These are phyloP conservation scores for Balearica regulorum DNA, from an alignment of 2,797 vertebrate genomes.

Conservation along the genomic window DNA sequence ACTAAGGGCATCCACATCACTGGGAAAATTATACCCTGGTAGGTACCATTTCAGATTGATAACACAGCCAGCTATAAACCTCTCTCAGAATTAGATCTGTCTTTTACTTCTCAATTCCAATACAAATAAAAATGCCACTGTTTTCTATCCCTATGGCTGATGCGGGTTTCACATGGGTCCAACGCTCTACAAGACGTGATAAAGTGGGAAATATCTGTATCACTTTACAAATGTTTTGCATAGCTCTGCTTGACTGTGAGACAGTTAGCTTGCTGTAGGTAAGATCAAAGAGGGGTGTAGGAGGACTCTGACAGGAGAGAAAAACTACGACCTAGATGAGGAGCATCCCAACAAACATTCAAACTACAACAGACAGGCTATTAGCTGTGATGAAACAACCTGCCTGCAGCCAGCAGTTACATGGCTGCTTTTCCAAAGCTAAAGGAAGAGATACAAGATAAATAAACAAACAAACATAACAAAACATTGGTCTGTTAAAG, in stretches of 20 bases:
- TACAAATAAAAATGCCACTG: not conserved
- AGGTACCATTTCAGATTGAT: not conserved
- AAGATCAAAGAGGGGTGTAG: not conserved
- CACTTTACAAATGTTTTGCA: not conserved
- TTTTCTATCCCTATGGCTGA: not conserved
- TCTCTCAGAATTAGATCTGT: not conserved
- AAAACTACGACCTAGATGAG: not conserved
- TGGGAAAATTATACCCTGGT: not conserved
- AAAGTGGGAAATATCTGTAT: not conserved
- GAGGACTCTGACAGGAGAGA: not conserved
- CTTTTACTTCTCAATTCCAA: not conserved
- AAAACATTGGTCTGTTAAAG: not conserved
- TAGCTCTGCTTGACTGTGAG: not conserved
- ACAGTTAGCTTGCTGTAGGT: not conserved
- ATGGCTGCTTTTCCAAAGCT: not conserved
- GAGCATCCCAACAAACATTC: not conserved
- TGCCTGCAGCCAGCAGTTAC: not conserved
- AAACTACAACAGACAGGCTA: not conserved
- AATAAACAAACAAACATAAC: not conserved
- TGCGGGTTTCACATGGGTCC: not conserved
- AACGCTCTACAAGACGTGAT: accelerated
- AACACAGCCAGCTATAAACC: not conserved
- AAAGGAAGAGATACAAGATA: not conserved
- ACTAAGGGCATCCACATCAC: not conserved
- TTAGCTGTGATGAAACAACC: not conserved